phyloP scores from a whole-genome alignment of 2,888 invertebrate species.

The Scaptomyza polygonia region DNA sequence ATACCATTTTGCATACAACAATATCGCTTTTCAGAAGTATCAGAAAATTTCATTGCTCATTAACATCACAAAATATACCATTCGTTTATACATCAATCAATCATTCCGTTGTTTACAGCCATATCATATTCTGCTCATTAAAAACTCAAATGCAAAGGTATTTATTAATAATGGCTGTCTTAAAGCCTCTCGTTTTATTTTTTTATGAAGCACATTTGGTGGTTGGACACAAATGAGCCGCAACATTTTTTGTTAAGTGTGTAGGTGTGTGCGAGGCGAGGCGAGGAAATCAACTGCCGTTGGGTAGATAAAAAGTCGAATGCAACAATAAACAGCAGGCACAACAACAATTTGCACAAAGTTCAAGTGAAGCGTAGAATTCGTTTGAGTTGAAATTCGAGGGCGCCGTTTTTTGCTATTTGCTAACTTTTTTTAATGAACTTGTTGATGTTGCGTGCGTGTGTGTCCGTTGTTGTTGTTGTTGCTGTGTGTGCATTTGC shows the following conservation, averaged over 20 bases:
- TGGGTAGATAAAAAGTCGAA: constrained; percentile 18
- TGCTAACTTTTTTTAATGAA: constrained; percentile 74
- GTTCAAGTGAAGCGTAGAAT: constrained; percentile 76
- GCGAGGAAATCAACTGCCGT: background rate
- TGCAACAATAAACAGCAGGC: background rate
- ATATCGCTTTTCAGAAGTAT: background rate
- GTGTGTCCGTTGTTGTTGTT: constrained; percentile 12
- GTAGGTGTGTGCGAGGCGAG: constrained; percentile 39
- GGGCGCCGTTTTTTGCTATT: constrained; percentile 41
- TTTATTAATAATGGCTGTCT: background rate
- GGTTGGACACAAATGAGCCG: constrained; percentile 73
- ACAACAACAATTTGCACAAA: constrained; percentile 39
- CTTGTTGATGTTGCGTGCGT: constrained; percentile 70
- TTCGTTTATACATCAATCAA: too few relatives aligned
- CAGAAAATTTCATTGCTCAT: background rate
- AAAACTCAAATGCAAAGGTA: constrained; percentile 4
- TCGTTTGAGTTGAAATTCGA: constrained; percentile 61
- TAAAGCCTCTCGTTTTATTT: background rate
- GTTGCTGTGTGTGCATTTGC: constrained; percentile 6
- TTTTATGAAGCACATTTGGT: constrained; percentile 40
- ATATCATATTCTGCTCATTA: constrained; percentile 5
- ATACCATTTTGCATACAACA: background rate
- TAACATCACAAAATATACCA: background rate
- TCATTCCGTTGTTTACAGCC: background rate
- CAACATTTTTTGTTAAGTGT: constrained; percentile 49